These are phyloP conservation scores for Gymnopithys bicolor DNA, from an alignment of 2,797 vertebrate genomes.

Conservation along the genomic window DNA sequence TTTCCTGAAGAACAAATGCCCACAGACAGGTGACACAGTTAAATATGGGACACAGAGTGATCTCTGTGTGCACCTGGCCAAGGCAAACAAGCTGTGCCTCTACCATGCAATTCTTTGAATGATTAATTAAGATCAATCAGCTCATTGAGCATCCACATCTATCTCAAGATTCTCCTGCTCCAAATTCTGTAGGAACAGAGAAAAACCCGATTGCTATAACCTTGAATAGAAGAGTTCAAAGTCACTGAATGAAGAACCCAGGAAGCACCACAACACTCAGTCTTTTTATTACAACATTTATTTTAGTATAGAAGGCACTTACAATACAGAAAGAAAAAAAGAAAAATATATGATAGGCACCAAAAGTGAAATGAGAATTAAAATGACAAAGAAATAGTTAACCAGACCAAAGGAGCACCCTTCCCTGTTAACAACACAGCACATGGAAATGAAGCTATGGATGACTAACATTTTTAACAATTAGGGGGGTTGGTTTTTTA, in stretches of 20 bases:
- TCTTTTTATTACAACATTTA: slow-evolving; percentile 84
- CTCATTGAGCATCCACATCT: background rate
- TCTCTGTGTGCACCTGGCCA: background rate
- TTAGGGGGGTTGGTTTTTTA: slow-evolving; percentile 75
- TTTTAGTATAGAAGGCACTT: slow-evolving; percentile 97
- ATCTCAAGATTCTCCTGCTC: background rate
- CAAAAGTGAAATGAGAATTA: slow-evolving; percentile 69
- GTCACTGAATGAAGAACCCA: background rate
- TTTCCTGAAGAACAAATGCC: background rate
- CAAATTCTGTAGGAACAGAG: background rate
- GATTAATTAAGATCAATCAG: background rate
- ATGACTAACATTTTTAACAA: slow-evolving; percentile 81
- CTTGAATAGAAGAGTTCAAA: background rate
- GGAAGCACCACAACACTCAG: background rate
- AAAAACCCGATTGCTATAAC: background rate
- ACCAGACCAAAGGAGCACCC: slow-evolving; percentile 80
- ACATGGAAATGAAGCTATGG: slow-evolving; percentile 80
- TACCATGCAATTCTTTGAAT: background rate
- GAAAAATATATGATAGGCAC: slow-evolving; percentile 74
- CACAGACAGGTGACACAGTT: background rate
- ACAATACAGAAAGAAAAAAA: slow-evolving; percentile 82
- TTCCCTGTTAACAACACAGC: slow-evolving; percentile 81
- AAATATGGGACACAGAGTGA: background rate
- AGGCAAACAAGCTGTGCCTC: background rate
- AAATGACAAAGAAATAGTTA: slow-evolving; percentile 69